Base-by-base conservation (phyloP, 2,113 vertebrate species). In the Scartelaos histophorus region DNA sequence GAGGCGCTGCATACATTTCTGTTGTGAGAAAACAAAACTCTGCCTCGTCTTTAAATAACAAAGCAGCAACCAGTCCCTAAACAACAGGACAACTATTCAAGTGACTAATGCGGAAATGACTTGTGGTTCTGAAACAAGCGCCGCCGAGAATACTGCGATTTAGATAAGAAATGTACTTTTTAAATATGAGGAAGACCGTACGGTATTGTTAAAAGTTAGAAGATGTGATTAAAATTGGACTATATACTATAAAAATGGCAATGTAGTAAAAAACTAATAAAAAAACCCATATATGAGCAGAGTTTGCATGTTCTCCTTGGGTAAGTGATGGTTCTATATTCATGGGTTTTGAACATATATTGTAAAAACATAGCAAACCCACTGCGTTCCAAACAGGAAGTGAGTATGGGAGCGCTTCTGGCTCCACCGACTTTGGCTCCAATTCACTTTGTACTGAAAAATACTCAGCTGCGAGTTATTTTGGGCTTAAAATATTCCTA, bases 1-100 rank as follows among this genome's bases (percentile, higher is more conserved):
- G 34, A 34, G 60, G 13, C 5, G 17, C 35, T 62, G 43, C 65
- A 46, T 47, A 66, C 13, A 66, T 47, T 66, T 66, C 6, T 2
- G 12, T 45, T 24, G 5, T 2, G 21, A 4, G n/a, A 66, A 45
- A 66, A 66, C 43, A 66, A 66, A 64, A 66, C 13, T 22, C 21
- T 11, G 19, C 6, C 38, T 66, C 45, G 25, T 66, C 65, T 22
- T 66, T 46, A 66, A 46, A 66, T 46, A 66, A 66, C 65, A 66
- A 66, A 22, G 38, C 45, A 47, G 45, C 43, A 4, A 43, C 38
- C 2, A 3, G 38, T 47, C 65, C 38, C 65, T 24, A 22, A 66
- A 66, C 65, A 66, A 46, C 21, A 45, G 65, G 43, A 43, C 65
- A 3, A 22, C 35, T 19, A 25, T 66, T 66, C 43, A 45, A 5